Percentiles rank a stretch among this genome's conserved stretches.
Conservation (phyloP, 2,797 vertebrate genomes). For the Betta splendens region DNA sequence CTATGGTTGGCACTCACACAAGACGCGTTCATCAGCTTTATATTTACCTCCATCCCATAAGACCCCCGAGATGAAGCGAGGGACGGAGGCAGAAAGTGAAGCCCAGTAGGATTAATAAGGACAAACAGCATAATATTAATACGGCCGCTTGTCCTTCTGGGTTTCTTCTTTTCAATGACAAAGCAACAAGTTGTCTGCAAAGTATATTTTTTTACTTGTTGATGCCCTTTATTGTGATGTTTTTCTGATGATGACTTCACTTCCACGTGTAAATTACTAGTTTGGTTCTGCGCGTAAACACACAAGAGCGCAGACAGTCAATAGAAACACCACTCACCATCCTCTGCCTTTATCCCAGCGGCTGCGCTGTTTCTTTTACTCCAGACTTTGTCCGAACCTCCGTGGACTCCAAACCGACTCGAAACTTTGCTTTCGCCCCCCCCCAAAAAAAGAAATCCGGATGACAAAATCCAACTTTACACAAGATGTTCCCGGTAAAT, state of each 20-base stretch:
- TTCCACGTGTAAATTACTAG: not conserved
- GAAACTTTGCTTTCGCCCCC: not conserved
- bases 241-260: too few relatives aligned
- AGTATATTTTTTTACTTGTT: too few relatives aligned
- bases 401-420: conserved; percentile 22
- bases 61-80: not conserved
- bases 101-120: not conserved
- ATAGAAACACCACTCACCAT: conserved; percentile 72
- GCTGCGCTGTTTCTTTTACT: conserved; percentile 28
- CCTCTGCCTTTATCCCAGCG: conserved; percentile 46
- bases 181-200: too few relatives aligned
- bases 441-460: too few relatives aligned
- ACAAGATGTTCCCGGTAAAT: conserved; percentile 46
- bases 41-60: conserved; percentile 13
- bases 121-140: too few relatives aligned
- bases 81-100: not conserved
- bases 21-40: conserved; percentile 17
- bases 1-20: conserved; percentile 9
- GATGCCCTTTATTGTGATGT: too few relatives aligned
- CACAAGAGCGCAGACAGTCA: conserved; percentile 7
- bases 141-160: too few relatives aligned
- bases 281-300: conserved; percentile 9
- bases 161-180: too few relatives aligned
- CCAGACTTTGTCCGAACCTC: conserved; percentile 32
- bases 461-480: conserved; percentile 44